Evolutionary conservation across 2,113 vertebrate genomes (phyloP).

Genomic region (Ammodytes dubius): DNA sequence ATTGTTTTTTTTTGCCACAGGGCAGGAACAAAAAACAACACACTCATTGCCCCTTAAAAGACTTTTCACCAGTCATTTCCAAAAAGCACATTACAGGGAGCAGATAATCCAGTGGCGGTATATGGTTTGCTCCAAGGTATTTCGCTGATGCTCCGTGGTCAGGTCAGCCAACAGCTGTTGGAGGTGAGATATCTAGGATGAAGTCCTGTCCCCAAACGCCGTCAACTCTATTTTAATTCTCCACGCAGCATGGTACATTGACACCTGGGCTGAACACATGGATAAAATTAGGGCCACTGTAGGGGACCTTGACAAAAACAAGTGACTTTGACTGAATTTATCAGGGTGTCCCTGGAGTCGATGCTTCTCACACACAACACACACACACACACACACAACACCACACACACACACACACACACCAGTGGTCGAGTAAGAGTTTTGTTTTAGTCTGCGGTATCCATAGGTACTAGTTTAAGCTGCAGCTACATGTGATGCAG

Average conservation of each 20-base stretch:
- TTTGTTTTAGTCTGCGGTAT: conserved; percentile 17
- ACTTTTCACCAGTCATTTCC: conserved; percentile 38
- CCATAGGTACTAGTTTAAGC: not conserved
- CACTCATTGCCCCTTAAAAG: conserved; percentile 27
- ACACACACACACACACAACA: conserved; percentile 15
- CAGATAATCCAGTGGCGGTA: conserved; percentile 46
- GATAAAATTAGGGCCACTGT: conserved; percentile 73
- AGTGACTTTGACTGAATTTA: conserved; percentile 74
- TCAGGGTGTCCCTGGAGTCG: conserved; percentile 45
- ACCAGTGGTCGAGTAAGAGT: not conserved
- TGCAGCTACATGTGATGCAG: not conserved
- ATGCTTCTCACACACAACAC: conserved; percentile 18
- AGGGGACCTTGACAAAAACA: conserved; percentile 78
- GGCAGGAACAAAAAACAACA: conserved; percentile 36
- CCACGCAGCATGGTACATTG: conserved; percentile 64
- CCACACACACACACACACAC: conserved; percentile 17
- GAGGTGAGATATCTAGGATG: conserved; percentile 77
- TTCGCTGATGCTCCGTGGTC: conserved; percentile 43
- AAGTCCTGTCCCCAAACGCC: conserved; percentile 71
- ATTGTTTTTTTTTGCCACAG: conserved; percentile 24
- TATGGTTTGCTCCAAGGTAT: conserved; percentile 48
- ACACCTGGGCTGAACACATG: conserved; percentile 72
- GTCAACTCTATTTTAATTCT: conserved; percentile 77
- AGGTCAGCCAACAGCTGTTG: conserved; percentile 72
- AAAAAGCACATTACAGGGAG: conserved; percentile 21